Evolutionary conservation across 1,140 invertebrate genomes (phyloP), one percentile per base, ranked within the genome.

Genomic region (Varroa destructor): DNA sequence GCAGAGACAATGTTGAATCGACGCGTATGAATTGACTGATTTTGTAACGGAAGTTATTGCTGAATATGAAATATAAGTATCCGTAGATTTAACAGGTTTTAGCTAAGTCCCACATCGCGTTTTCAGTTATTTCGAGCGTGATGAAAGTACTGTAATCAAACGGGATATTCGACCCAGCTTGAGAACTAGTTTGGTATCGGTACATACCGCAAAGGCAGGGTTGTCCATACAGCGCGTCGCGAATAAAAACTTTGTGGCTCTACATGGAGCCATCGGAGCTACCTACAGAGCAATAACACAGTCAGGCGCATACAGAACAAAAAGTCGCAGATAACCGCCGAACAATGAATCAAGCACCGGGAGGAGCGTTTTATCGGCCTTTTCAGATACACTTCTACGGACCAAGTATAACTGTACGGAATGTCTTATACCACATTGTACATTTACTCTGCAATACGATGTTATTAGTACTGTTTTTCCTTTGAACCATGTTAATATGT

Each of bases 141-240:
- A 51, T 8, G 46, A 51, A 8, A 51, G 4, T 51, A 8, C 46
- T 8, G 3, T 8, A 8, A 51, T 5, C 4, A 8, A 51, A 51
- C 46, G 3, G 46, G 8, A 8, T 3, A 51, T 51, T 51, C 46
- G 46, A 8, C 8, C 46, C 8, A 51, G 46, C 3, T 51, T 51
- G 46, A 51, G 46, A 51, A 51, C 46, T 8, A 3, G 46, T 51
- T 51, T 3, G 8, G 46, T 51, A 67, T 36, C 37, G 10, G 37
- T 36, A 67, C 61, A 67, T 67, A 67, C 61, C 61, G 61, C 46
- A 51, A 8, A 67, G 36, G 40, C 61, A 12, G 61, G 61, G 46
- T 46, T 67, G 14, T n/a, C 61, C 61, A 67, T 67, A 46, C 61
- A 67, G 37, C 61, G 61, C 8, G 61, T 67, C 40, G 46, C 61